These are phyloP conservation scores for Alcis repandata DNA, from an alignment of 2,888 invertebrate species.

Conservation along the genomic window DNA sequence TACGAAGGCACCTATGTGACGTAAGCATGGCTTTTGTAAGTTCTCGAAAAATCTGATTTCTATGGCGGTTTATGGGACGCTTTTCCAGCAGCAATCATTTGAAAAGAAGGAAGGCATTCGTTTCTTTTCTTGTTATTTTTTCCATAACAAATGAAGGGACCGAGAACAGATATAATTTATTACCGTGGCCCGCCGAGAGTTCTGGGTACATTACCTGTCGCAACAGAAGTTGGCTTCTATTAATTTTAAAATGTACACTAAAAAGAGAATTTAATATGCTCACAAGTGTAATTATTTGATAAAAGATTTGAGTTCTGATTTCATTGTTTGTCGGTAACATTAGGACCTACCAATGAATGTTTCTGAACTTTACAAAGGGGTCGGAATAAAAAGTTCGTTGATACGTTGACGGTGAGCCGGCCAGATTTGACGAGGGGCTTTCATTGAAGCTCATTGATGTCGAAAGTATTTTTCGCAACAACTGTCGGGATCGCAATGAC, in stretches of 20 bases:
- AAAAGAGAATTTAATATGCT: conserved; percentile 42
- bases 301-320: conserved; percentile 17
- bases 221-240: conserved; percentile 47
- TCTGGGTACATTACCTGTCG: conserved; percentile 52
- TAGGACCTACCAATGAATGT: conserved; percentile 11
- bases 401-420: background rate
- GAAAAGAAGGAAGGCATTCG: conserved; percentile 13
- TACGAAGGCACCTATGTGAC: background rate
- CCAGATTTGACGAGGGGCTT: conserved; percentile 19
- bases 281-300: conserved; percentile 21
- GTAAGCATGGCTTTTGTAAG: background rate
- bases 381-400: conserved; percentile 8
- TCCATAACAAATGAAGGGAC: conserved; percentile 55
- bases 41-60: conserved; percentile 24
- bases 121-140: conserved; percentile 48
- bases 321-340: conserved; percentile 24
- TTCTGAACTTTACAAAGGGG: conserved; percentile 8
- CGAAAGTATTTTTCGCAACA: conserved; percentile 33
- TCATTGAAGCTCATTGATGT: conserved; percentile 38
- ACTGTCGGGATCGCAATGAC: conserved; percentile 28
- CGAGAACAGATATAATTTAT: conserved; percentile 63
- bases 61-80: conserved; percentile 11
- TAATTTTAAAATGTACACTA: conserved; percentile 37
- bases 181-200: conserved; percentile 55
- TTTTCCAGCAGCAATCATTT: conserved; percentile 9